Base-by-base conservation (phyloP, 2,113 vertebrate species). In the Sinocyclocheilus anophthalmus region DNA sequence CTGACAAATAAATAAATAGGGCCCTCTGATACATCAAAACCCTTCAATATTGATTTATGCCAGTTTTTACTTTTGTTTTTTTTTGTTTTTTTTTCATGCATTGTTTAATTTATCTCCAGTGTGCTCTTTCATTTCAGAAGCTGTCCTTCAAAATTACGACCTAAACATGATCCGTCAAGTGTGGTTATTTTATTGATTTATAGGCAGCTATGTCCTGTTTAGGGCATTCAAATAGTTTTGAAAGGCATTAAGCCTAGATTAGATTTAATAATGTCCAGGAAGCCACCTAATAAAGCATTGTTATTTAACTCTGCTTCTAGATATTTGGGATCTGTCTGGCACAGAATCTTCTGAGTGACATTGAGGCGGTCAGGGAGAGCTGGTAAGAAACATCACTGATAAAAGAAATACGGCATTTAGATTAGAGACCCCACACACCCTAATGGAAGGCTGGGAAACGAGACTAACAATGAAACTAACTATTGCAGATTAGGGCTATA, bases 271-370 rank as follows among this genome's bases (percentile, higher is more conserved):
- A 48, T 48, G 7, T 37, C 30, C 24, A 65, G 12, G 24, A 70
- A 70, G 30, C 30, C 30, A 70, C 30, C 9, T 45, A 11, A 42
- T 45, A 45, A 45, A 48, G 11, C 11, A 12, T 0, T 12, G 45
- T 48, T 76, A 11, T 14, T 30, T 18, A 69, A 20, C 7, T 69
- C 22, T 72, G 5, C 13, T 63, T 91, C 90, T 90, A 99, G 98
- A 99, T 99, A 91, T 99, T 99, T 91, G 98, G 98, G 42, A 99
- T 99, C 87, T 99, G 98, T 94, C 94, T 99, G 94, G 97, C 98
- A 53, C 98, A 99, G 95, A 99, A 99, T 92, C 94, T 99, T 85
- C 96, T 99, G 90, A 99, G 97, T 84, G 98, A 99, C 92, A 99
- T 99, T 69, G 98, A 99, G 92, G 97, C 97, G 37, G 98, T 99